These are phyloP conservation scores for Oryzias curvinotus DNA, from an alignment of 2,113 vertebrate genomes.

Conservation along the genomic window DNA sequence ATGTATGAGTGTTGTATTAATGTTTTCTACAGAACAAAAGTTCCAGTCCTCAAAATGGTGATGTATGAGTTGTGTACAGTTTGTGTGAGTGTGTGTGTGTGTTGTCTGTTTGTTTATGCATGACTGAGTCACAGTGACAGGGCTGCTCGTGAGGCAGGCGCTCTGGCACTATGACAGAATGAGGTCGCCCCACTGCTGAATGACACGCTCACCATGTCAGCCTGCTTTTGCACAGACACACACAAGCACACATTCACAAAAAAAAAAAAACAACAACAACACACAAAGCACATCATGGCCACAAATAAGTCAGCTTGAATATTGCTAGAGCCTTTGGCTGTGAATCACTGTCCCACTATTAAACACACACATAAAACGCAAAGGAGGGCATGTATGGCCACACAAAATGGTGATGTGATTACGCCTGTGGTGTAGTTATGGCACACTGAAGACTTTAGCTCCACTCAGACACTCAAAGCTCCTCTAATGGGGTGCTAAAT, in stretches of 20 bases:
- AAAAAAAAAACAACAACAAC: not conserved
- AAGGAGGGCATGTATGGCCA: slow-evolving; percentile 9
- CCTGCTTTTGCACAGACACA: slow-evolving; percentile 11
- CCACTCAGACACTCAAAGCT: not conserved
- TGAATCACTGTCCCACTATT: slow-evolving; percentile 50
- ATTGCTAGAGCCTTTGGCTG: slow-evolving; percentile 56
- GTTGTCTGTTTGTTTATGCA: slow-evolving; percentile 61
- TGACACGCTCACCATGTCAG: slow-evolving; percentile 66
- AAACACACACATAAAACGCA: slow-evolving; percentile 36
- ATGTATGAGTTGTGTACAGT: slow-evolving; percentile 33
- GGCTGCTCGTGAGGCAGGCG: slow-evolving; percentile 58
- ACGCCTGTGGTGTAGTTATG: slow-evolving; percentile 11
- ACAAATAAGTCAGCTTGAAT: slow-evolving; percentile 53
- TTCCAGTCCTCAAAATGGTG: slow-evolving; percentile 8
- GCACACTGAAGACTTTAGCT: slow-evolving; percentile 14
- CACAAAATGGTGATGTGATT: slow-evolving; percentile 20
- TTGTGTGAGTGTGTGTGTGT: slow-evolving; percentile 29
- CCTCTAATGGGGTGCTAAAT: not conserved
- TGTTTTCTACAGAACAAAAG: slow-evolving; percentile 22
- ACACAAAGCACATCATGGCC: slow-evolving; percentile 34
- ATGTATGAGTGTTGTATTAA: slow-evolving; percentile 11
- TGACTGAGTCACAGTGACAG: slow-evolving; percentile 62
- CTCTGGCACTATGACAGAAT: slow-evolving; percentile 77
- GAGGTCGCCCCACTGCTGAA: slow-evolving; percentile 67
- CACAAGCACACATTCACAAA: slow-evolving; percentile 5